These are phyloP conservation scores for Octopus bimaculoides DNA, from an alignment of 1,140 invertebrate species.

Conservation along the genomic window DNA sequence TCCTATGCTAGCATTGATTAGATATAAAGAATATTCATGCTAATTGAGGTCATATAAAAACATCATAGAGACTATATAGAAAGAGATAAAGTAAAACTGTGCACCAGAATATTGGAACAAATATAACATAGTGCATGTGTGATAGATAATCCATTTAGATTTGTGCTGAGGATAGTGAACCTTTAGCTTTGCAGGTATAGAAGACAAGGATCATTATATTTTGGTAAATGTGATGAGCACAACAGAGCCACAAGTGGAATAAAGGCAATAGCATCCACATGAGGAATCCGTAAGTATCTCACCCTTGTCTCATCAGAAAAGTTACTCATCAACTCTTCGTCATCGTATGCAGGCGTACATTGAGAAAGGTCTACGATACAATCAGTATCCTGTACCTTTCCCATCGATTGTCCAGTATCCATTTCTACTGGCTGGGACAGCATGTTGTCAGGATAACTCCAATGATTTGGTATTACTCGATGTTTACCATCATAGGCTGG, in stretches of 20 bases:
- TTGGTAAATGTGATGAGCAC: neutral
- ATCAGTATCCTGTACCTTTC: constrained; percentile 46
- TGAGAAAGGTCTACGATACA: constrained; percentile 42
- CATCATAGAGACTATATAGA: too few relatives aligned
- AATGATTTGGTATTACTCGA: constrained; percentile 72
- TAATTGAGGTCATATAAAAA: too few relatives aligned
- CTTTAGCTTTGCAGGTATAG: too few relatives aligned
- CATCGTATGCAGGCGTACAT: constrained; percentile 40
- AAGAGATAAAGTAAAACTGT: too few relatives aligned
- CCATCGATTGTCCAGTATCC: constrained; percentile 34
- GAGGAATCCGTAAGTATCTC: neutral
- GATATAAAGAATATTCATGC: too few relatives aligned
- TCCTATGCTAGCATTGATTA: too few relatives aligned
- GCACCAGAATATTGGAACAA: too few relatives aligned
- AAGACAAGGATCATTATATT: too few relatives aligned
- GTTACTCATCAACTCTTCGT: neutral
- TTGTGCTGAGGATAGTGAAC: too few relatives aligned
- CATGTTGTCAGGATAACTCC: constrained; percentile 69
- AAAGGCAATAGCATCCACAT: neutral
- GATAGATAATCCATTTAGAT: too few relatives aligned
- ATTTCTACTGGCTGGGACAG: constrained; percentile 41
- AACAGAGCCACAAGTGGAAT: neutral
- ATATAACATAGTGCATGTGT: too few relatives aligned
- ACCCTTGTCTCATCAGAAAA: neutral
- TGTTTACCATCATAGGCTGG: constrained; percentile 78